Evolutionary conservation across 2,797 vertebrate species (phyloP).

Genomic region (Pantherophis alleghaniensis): DNA sequence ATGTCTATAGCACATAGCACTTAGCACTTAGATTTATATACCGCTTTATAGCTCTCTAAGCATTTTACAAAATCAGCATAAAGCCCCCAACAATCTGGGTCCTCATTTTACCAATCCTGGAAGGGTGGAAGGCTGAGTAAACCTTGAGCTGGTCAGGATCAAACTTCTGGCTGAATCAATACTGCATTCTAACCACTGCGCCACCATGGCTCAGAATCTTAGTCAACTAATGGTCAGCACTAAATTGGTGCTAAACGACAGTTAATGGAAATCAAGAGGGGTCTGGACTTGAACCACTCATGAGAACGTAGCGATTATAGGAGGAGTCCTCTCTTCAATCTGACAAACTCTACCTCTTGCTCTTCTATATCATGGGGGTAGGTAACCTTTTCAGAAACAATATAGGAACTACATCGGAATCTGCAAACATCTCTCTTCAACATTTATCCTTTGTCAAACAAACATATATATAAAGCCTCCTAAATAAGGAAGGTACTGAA

Average conservation of each 20-base stretch:
- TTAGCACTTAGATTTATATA: background rate
- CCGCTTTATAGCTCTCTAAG: background rate
- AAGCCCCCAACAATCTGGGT: background rate
- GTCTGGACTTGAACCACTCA: background rate
- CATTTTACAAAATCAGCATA: background rate
- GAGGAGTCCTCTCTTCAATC: background rate
- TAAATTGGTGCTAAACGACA: background rate
- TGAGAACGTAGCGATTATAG: background rate
- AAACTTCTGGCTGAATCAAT: background rate
- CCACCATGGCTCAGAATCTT: background rate
- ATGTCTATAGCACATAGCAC: background rate
- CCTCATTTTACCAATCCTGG: background rate
- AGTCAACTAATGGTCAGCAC: background rate
- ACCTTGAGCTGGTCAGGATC: background rate
- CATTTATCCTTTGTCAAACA: background rate
- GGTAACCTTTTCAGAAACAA: background rate
- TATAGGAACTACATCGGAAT: background rate
- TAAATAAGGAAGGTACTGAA: background rate
- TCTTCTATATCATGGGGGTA: background rate
- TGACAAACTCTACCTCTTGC: background rate
- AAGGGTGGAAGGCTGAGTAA: background rate
- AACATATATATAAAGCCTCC: background rate
- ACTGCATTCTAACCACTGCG: background rate
- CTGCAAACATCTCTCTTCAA: background rate
- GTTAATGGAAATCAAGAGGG: background rate